A percentile compares a stretch with the other conserved stretches of the same genome.
phyloP scores from a whole-genome alignment of 2,113 vertebrate species.

The Gadus macrocephalus region DNA sequence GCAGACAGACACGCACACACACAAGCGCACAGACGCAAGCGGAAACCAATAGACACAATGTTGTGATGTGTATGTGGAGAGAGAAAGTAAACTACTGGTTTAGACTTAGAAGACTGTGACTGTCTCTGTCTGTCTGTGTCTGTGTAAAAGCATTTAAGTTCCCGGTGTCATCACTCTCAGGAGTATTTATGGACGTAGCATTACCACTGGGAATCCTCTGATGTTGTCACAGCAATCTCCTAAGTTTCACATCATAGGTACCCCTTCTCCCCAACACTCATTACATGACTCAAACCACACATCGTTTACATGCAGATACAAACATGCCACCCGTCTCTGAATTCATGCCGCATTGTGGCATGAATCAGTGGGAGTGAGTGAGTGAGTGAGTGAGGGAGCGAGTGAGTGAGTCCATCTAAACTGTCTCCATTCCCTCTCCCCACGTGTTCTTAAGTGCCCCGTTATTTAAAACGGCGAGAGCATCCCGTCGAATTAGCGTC shows the following conservation, averaged over 20 bases:
- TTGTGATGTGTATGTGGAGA: neutral
- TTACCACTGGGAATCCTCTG: conserved; percentile 54
- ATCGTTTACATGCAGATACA: conserved; percentile 34
- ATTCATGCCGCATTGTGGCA: conserved; percentile 22
- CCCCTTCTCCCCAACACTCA: conserved; percentile 58
- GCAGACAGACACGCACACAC: no score
- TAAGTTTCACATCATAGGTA: conserved; percentile 62
- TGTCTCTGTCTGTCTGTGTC: neutral
- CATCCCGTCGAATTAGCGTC: conserved; percentile 54
- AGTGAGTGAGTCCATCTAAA: neutral
- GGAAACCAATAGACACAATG: conserved; percentile 17
- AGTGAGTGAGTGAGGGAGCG: neutral
- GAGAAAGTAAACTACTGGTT: neutral
- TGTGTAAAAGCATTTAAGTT: conserved; percentile 52
- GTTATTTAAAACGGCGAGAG: conserved; percentile 34
- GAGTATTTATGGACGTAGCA: conserved; percentile 59
- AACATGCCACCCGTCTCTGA: conserved; percentile 42
- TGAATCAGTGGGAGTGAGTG: neutral
- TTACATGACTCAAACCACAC: conserved; percentile 38
- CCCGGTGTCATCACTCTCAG: conserved; percentile 52
- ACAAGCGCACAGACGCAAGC: no score
- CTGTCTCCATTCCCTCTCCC: conserved; percentile 2
- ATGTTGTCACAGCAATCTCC: conserved; percentile 70
- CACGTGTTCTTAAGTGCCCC: neutral
- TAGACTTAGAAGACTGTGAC: no score